Conservation (phyloP, 1,140 invertebrate species). For the Stegodyphus mimosarum region DNA sequence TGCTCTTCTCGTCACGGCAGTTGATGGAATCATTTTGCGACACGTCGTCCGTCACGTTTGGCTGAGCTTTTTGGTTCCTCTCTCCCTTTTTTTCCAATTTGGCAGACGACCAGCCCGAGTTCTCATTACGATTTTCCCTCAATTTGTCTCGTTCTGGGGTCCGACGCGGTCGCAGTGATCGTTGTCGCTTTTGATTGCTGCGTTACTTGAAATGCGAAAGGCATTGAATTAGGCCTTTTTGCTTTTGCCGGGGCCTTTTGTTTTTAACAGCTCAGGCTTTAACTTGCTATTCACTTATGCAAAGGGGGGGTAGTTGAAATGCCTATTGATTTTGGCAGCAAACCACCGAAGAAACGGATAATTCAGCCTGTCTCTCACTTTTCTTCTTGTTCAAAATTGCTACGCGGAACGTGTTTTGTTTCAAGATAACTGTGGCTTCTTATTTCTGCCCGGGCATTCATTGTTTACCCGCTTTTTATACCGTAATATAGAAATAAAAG, state of each 20-base stretch:
- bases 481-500: too few relatives aligned
- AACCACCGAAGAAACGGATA: background rate
- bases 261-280: too few relatives aligned
- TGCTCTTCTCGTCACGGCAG: background rate
- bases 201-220: background rate
- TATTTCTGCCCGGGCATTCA: too few relatives aligned
- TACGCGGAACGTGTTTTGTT: too few relatives aligned
- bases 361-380: background rate
- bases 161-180: background rate
- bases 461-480: too few relatives aligned
- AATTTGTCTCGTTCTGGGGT: constrained; percentile 36
- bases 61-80: background rate
- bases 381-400: too few relatives aligned
- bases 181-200: background rate
- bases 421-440: too few relatives aligned
- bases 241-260: too few relatives aligned
- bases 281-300: too few relatives aligned
- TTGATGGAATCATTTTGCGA: background rate
- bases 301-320: background rate
- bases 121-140: constrained; percentile 15
- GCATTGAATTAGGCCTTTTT: too few relatives aligned
- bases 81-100: constrained; percentile 8
- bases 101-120: constrained; percentile 19
- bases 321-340: background rate
- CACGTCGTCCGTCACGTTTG: background rate